Conservation (phyloP, 2,888 invertebrate species). For the Drosophila kuntzei region DNA sequence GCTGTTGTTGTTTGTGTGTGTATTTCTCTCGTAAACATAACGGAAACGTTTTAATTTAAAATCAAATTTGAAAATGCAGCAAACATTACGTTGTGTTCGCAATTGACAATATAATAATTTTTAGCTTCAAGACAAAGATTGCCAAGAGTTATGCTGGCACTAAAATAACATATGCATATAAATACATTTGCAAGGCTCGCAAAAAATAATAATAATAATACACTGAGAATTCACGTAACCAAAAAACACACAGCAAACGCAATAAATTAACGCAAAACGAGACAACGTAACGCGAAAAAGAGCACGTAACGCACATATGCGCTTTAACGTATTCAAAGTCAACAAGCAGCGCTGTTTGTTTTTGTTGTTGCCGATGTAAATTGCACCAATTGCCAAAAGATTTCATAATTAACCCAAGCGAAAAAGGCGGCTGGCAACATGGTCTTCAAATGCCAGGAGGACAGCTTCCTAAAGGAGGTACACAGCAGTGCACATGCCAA, state of each 20-base stretch:
- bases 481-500: background rate
- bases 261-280: constrained; percentile 11
- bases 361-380: constrained; percentile 24
- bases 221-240: background rate
- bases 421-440: constrained; percentile 83
- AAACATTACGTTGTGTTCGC: background rate
- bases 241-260: background rate
- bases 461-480: constrained; percentile 90
- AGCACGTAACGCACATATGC: background rate
- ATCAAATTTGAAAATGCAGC: background rate
- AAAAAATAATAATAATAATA: background rate
- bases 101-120: background rate
- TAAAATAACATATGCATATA: background rate
- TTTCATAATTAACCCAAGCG: constrained; percentile 55
- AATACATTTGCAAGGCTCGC: background rate
- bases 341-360: constrained; percentile 5
- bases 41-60: background rate
- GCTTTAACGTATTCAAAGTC: background rate
- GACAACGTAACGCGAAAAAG: background rate
- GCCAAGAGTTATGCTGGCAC: background rate
- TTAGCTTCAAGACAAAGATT: background rate
- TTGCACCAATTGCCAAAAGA: constrained; percentile 34
- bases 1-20: constrained; percentile 21
- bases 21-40: background rate
- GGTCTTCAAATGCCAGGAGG: constrained; percentile 91